Conservation (phyloP, 2,113 vertebrate genomes). For the Chaetodon trifascialis region DNA sequence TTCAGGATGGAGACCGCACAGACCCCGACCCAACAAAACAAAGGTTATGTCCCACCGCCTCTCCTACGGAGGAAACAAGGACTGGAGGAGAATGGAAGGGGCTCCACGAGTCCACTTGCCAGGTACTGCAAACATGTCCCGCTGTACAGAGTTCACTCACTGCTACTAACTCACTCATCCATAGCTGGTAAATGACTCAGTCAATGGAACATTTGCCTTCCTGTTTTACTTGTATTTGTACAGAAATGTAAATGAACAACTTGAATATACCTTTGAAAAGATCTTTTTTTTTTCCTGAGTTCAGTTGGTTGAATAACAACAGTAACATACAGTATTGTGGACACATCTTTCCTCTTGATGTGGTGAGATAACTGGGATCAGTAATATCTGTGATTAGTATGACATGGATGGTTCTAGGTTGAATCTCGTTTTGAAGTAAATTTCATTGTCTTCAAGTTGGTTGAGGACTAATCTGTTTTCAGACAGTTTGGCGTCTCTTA, state of each 20-base stretch:
- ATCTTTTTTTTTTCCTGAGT: neutral
- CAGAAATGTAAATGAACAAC: neutral
- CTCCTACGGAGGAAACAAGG: conserved; percentile 86
- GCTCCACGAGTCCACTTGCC: conserved; percentile 85
- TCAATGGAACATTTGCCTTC: too few species aligned
- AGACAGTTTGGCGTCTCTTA: conserved; percentile 48
- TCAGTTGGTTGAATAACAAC: neutral
- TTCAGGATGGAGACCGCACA: conserved; percentile 90
- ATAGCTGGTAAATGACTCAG: conserved; percentile 5
- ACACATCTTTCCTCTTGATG: neutral
- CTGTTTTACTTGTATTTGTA: neutral
- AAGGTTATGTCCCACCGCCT: conserved; percentile 81
- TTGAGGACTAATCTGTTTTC: conserved; percentile 27
- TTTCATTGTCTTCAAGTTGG: neutral
- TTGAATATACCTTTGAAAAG: neutral
- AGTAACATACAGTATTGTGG: neutral
- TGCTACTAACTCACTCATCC: conserved; percentile 31
- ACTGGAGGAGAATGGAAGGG: conserved; percentile 83
- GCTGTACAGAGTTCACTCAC: neutral
- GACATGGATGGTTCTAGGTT: neutral
- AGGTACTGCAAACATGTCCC: conserved; percentile 85
- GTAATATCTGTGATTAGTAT: neutral
- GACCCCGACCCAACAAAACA: conserved; percentile 79
- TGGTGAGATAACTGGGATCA: neutral
- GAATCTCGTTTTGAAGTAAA: neutral